Base-by-base conservation (phyloP, 2,113 vertebrate genomes). In the Cinclus mexicanus region DNA sequence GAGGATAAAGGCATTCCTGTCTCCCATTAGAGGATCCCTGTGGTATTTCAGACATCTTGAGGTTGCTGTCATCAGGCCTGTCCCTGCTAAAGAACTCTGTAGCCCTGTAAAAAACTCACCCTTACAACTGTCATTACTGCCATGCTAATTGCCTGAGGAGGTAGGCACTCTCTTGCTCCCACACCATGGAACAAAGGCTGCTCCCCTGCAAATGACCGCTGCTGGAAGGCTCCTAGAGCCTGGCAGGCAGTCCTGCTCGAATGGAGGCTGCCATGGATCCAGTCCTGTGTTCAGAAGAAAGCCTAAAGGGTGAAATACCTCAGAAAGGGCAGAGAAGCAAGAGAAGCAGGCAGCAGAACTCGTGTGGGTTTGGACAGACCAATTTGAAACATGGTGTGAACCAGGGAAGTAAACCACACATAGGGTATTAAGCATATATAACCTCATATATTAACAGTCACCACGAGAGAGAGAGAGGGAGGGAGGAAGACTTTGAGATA, bases 1-100 rank as follows among this genome's bases (percentile, higher is more conserved):
- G 82, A 93, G 84, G 26, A 94, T 76, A 72, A 93, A 85, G 81
- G 74, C 70, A 84, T 94, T 79, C 77, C 84, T 79, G 69, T 53
- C 82, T 61, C 31, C 67, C 82, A 61, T 87, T 91, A 93, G 83
- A 91, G 55, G 57, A 95, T 91, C 74, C 23, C 42, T 88, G 89
- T 25, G 78, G 78, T 85, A 93, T 95, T 93, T 95, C 75, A 95
- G 84, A 74, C 60, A 77, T 95, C 55, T 59, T 86, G 90, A 95
- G 42, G 63, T 53, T 94, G 71, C 74, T 94, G 79, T 96, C 79
- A 63, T 88, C 82, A 95, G 87, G 42, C 46, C 70, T 83, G 39
- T 53, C 65, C 26, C 47, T 80, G 47, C 67, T 52, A n/a, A 79
- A 46, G 52, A 82, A 67, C 26, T 33, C 44, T 83, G 20, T 14